Conservation (phyloP, 2,888 invertebrate genomes). For the Helicoverpa assulta region DNA sequence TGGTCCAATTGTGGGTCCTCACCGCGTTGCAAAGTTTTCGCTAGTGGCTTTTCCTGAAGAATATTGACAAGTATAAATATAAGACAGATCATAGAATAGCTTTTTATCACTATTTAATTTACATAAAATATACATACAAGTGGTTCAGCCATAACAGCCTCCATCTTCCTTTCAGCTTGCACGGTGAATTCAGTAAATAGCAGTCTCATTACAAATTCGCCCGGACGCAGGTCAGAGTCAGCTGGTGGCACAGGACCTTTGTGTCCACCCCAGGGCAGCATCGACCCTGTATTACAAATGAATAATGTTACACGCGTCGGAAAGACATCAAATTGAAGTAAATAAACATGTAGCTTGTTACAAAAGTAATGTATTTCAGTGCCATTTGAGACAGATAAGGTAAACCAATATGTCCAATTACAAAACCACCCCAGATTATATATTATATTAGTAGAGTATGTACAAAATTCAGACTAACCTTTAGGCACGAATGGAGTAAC, state of each 20-base stretch:
- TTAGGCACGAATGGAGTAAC: slow-evolving; percentile 73
- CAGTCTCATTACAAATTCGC: slow-evolving; percentile 98
- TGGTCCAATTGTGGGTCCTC: slow-evolving; percentile 99
- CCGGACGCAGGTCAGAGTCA: slow-evolving; percentile 94
- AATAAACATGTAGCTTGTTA: too few relatives aligned
- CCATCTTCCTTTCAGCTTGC: slow-evolving; percentile 98
- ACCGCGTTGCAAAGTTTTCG: slow-evolving; percentile 98
- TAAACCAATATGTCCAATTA: too few relatives aligned
- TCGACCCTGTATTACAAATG: slow-evolving; percentile 86
- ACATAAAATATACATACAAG: slow-evolving; percentile 88
- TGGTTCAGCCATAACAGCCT: slow-evolving; percentile 97
- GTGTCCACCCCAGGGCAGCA: slow-evolving; percentile 96
- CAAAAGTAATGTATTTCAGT: too few relatives aligned
- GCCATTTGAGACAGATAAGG: too few relatives aligned
- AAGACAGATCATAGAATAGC: background rate
- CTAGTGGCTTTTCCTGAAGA: slow-evolving; percentile 96
- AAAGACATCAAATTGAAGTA: too few relatives aligned
- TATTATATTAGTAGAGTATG: too few relatives aligned
- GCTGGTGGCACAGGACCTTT: slow-evolving; percentile 91
- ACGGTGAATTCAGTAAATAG: slow-evolving; percentile 98
- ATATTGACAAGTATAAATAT: too few relatives aligned
- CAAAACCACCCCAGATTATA: too few relatives aligned
- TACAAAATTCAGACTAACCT: slow-evolving; percentile 70
- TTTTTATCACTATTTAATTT: background rate
- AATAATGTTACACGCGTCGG: too few relatives aligned